Percentiles rank a stretch among this genome's conserved stretches.
Conservation (phyloP, 2,113 vertebrate species). For the Acrocephalus arundinaceus region DNA sequence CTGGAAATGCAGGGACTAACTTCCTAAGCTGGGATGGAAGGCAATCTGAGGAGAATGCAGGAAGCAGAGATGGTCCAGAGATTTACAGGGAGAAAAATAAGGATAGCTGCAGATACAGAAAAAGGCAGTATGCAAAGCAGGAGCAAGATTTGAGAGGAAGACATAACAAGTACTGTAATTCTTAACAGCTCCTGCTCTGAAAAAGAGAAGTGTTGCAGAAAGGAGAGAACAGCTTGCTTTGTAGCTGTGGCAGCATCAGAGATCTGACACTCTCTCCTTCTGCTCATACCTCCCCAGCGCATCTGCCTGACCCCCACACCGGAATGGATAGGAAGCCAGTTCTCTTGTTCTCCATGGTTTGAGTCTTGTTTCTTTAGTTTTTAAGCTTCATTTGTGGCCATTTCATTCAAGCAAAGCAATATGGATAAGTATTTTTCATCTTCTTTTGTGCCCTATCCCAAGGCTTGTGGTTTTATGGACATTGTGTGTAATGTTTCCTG, state of each 20-base stretch:
- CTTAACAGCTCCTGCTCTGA: background rate
- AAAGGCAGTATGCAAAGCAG: background rate
- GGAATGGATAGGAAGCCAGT: background rate
- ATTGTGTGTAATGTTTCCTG: background rate
- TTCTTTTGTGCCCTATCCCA: background rate
- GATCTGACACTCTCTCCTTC: background rate
- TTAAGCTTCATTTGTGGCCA: background rate
- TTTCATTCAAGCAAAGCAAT: background rate
- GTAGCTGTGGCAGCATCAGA: background rate
- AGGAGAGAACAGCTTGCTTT: background rate
- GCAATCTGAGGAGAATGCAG: background rate
- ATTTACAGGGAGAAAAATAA: background rate
- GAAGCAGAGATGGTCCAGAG: background rate
- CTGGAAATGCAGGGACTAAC: background rate
- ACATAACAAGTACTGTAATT: background rate
- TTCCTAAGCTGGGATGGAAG: background rate
- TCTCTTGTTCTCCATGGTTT: background rate
- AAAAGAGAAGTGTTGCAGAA: background rate
- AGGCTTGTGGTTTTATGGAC: background rate
- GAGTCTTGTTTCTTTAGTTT: background rate
- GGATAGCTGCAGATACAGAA: background rate
- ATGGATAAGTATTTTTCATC: background rate
- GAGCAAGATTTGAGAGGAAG: background rate
- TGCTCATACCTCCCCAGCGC: background rate
- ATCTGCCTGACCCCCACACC: background rate